A percentile compares a stretch with the other conserved stretches of the same genome.
Conservation (phyloP, 1,140 invertebrate species). For the Sarcophaga bullata region DNA sequence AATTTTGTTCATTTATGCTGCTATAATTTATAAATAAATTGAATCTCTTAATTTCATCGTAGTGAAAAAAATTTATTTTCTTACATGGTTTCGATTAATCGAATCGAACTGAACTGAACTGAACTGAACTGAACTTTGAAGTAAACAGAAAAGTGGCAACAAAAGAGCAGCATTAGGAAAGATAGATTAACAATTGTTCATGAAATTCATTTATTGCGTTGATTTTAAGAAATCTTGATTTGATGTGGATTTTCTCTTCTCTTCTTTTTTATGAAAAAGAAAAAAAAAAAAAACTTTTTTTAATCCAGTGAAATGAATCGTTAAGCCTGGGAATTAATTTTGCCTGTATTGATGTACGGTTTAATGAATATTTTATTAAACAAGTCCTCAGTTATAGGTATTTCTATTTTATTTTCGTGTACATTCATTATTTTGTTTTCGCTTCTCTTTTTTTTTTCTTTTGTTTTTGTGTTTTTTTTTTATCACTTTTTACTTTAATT, state of each 20-base stretch:
- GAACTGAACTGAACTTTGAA: too few relatives aligned
- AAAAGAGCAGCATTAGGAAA: not conserved
- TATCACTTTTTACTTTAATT: too few relatives aligned
- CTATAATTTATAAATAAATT: not conserved
- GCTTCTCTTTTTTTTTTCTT: too few relatives aligned
- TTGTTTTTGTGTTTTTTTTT: not conserved
- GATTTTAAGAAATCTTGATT: not conserved
- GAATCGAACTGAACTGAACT: too few relatives aligned
- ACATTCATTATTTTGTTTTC: too few relatives aligned
- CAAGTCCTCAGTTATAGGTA: not conserved
- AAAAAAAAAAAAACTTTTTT: too few relatives aligned
- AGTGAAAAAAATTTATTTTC: not conserved
- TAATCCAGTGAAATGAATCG: too few relatives aligned
- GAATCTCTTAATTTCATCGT: not conserved
- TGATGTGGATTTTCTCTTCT: not conserved
- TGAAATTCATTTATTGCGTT: not conserved
- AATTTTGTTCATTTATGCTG: not conserved
- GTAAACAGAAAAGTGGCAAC: not conserved
- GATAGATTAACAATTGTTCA: not conserved
- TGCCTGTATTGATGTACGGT: not conserved
- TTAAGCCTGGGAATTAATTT: slow-evolving; percentile 10
- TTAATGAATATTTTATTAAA: slow-evolving; percentile 22
- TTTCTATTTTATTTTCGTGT: not conserved
- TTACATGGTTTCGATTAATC: not conserved
- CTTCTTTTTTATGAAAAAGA: not conserved